Conservation (phyloP, 2,797 vertebrate species). For the Triplophysa yarkandensis region DNA sequence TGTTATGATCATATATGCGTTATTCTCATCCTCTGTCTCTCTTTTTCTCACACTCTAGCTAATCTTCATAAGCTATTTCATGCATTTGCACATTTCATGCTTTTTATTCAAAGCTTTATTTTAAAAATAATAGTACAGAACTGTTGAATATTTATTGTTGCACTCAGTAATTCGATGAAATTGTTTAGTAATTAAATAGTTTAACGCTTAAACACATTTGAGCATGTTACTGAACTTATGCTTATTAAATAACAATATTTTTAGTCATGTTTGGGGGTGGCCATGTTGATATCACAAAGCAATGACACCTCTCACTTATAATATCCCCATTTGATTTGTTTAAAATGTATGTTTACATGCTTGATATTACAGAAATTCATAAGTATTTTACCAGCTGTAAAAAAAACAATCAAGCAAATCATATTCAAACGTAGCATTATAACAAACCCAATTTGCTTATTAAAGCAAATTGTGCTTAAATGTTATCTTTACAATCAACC, state of each 20-base stretch:
- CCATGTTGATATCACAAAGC: not conserved
- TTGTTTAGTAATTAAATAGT: not conserved
- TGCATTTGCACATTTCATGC: not conserved
- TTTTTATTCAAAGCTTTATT: not conserved
- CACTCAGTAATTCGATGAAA: not conserved
- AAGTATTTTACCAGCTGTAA: too few species aligned
- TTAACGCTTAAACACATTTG: not conserved
- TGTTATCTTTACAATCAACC: too few species aligned
- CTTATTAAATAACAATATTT: too few species aligned
- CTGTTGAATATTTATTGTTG: not conserved
- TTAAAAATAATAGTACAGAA: not conserved
- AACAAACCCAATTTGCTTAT: too few species aligned
- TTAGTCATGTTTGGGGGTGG: not conserved
- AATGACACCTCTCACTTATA: too few species aligned
- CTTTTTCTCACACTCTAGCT: not conserved
- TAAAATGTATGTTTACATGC: too few species aligned
- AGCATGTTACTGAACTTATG: not conserved
- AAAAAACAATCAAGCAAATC: too few species aligned
- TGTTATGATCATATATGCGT: constrained; percentile 2
- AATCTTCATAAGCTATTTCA: not conserved
- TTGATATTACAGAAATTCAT: too few species aligned
- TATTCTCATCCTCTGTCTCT: not conserved
- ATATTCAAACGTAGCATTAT: too few species aligned
- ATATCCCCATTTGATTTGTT: too few species aligned
- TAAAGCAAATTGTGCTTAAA: too few species aligned